Conservation (phyloP, 2,113 vertebrate species). For the Phyllopteryx taeniolatus region DNA sequence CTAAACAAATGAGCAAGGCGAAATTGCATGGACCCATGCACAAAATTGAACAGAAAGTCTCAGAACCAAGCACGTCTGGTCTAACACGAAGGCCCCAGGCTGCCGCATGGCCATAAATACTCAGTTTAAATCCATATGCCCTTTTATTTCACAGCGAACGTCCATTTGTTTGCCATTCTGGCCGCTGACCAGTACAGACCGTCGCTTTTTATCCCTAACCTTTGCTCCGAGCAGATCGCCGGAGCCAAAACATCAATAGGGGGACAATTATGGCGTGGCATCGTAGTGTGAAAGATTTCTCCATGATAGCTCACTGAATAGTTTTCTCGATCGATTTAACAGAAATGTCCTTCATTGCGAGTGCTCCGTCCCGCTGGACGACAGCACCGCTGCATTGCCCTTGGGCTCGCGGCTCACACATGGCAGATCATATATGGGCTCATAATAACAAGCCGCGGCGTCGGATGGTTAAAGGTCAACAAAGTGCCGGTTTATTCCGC, state of each 20-base stretch:
- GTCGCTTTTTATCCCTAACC: slow-evolving; percentile 24
- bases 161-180: slow-evolving; percentile 31
- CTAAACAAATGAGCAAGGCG: too few relatives aligned
- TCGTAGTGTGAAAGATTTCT: slow-evolving; percentile 47
- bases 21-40: too few relatives aligned
- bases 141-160: slow-evolving; percentile 10
- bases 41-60: too few relatives aligned
- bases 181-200: slow-evolving; percentile 14
- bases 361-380: slow-evolving; percentile 23
- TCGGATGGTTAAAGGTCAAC: slow-evolving; percentile 10
- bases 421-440: slow-evolving; percentile 23
- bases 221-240: slow-evolving; percentile 32
- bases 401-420: slow-evolving; percentile 18
- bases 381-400: slow-evolving; percentile 18
- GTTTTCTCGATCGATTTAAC: slow-evolving; percentile 54
- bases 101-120: background rate
- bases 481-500: slow-evolving; percentile 14
- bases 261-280: slow-evolving; percentile 39
- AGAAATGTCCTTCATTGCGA: slow-evolving; percentile 41
- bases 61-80: too few relatives aligned
- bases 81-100: too few relatives aligned
- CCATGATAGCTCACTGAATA: slow-evolving; percentile 46
- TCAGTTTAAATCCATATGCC: background rate
- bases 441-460: slow-evolving; percentile 20
- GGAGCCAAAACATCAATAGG: slow-evolving; percentile 48